Conservation (phyloP, 2,888 invertebrate species). For the Atethmia centrago region DNA sequence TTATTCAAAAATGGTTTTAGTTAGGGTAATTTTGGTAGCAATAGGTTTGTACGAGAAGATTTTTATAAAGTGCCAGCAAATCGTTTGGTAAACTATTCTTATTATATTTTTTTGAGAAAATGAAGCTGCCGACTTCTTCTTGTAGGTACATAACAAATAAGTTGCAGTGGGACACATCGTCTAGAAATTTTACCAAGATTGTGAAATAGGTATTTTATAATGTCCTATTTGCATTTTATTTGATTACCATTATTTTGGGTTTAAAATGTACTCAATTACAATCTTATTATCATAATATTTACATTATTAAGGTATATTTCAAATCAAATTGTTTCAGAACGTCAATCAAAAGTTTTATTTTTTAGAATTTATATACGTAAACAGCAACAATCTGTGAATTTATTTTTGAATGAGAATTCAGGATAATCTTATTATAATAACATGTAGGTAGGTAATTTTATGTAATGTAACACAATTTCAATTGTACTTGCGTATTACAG, state of each 20-base stretch:
- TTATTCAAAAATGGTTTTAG: not conserved
- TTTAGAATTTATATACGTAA: slow-evolving; percentile 20
- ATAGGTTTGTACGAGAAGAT: not conserved
- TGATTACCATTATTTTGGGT: slow-evolving; percentile 24
- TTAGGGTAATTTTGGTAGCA: not conserved
- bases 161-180: not conserved
- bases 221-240: slow-evolving; percentile 2
- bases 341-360: slow-evolving; percentile 6
- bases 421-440: slow-evolving; percentile 32
- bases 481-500: slow-evolving; percentile 9
- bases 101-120: not conserved
- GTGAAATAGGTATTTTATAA: not conserved
- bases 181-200: slow-evolving; percentile 3
- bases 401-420: slow-evolving; percentile 35
- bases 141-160: not conserved
- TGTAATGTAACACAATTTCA: slow-evolving; percentile 15
- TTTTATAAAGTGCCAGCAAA: not conserved
- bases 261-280: slow-evolving; percentile 58
- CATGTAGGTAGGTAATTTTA: slow-evolving; percentile 11
- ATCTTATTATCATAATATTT: slow-evolving; percentile 56
- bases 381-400: slow-evolving; percentile 27
- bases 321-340: slow-evolving; percentile 37
- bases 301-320: slow-evolving; percentile 51
- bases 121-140: not conserved
- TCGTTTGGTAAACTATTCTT: not conserved